Evolutionary conservation across 2,113 vertebrate species (phyloP).

Genomic region (Pomatostomus ruficeps): DNA sequence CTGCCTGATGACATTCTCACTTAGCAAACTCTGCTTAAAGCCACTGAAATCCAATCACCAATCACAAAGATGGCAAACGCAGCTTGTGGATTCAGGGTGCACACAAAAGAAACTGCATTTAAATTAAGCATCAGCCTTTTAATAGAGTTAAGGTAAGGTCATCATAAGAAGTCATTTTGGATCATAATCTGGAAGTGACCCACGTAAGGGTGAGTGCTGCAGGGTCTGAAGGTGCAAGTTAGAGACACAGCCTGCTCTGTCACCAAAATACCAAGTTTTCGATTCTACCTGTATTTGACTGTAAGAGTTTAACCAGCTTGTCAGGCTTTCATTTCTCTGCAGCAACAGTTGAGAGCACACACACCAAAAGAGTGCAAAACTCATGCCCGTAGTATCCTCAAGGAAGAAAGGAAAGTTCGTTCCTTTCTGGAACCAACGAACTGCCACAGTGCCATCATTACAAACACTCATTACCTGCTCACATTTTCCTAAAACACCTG

Average conservation of each 20-base stretch:
- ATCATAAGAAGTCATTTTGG: neutral
- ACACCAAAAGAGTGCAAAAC: neutral
- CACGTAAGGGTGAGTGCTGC: neutral
- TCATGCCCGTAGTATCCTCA: neutral
- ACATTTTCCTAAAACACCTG: neutral
- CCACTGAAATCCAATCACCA: neutral
- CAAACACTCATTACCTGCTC: fast-evolving
- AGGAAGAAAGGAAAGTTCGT: neutral
- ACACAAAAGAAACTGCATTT: neutral
- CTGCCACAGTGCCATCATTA: neutral
- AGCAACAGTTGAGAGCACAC: neutral
- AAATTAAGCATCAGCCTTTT: neutral
- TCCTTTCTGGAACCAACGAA: neutral
- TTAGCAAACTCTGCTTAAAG: neutral
- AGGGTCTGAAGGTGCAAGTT: neutral
- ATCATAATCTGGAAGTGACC: neutral
- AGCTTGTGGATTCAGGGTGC: neutral
- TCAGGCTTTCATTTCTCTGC: neutral
- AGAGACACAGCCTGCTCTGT: neutral
- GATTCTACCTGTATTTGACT: neutral
- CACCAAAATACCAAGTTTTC: neutral
- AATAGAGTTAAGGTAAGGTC: neutral
- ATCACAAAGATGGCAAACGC: neutral
- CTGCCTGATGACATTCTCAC: neutral
- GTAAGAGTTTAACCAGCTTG: neutral